phyloP scores from a whole-genome alignment of 2,113 vertebrate genomes.

The Gnathonemus echidnorhynchus region DNA sequence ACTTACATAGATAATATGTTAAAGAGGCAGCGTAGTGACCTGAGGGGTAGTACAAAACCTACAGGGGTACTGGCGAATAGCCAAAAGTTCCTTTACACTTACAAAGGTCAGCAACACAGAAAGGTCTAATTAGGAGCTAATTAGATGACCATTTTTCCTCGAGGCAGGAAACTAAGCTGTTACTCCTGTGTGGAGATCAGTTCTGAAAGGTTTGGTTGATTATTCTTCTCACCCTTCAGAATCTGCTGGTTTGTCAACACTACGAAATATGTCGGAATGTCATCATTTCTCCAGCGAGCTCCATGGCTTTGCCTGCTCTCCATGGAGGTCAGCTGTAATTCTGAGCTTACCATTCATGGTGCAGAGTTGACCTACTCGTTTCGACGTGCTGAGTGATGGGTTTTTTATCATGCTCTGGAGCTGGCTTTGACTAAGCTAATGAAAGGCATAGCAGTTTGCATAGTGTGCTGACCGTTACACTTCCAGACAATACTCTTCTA shows the following conservation, averaged over 20 bases:
- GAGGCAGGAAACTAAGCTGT: neutral
- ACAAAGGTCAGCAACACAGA: neutral
- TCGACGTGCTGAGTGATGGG: neutral
- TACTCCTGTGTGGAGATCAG: neutral
- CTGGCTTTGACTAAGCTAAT: neutral
- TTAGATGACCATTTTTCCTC: constrained; percentile 9
- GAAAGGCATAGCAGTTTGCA: constrained; percentile 34
- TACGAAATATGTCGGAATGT: neutral
- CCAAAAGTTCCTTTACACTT: constrained; percentile 20
- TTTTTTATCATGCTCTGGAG: neutral
- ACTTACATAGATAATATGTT: constrained; percentile 21
- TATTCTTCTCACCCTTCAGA: neutral
- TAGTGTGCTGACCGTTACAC: constrained; percentile 15
- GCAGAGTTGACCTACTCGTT: neutral
- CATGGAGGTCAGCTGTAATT: neutral
- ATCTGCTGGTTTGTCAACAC: neutral
- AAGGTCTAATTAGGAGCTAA: neutral
- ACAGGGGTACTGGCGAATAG: constrained; percentile 26
- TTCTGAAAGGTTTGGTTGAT: constrained; percentile 9
- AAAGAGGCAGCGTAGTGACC: constrained; percentile 20
- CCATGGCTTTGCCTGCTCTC: no score
- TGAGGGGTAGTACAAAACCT: neutral
- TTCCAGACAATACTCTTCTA: constrained; percentile 24
- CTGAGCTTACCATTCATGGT: neutral
- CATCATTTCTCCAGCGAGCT: neutral